Evolutionary conservation across 2,113 vertebrate genomes (phyloP).

Genomic region (Naja naja): DNA sequence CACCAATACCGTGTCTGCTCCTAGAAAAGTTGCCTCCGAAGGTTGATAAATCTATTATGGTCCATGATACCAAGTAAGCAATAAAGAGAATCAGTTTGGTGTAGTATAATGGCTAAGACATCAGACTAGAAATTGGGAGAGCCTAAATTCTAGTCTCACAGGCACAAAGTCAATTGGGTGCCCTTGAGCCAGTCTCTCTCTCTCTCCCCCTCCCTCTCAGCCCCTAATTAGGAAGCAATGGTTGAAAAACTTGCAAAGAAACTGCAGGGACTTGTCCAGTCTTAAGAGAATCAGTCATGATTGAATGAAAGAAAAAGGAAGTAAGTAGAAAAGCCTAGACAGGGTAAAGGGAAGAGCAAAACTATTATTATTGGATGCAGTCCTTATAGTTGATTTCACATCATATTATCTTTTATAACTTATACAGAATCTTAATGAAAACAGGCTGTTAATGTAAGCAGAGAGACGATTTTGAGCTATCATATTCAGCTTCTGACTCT

Average conservation of each 20-base stretch:
- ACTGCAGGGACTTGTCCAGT: background rate
- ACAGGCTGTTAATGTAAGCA: conserved; percentile 44
- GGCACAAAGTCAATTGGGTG: background rate
- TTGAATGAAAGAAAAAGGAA: background rate
- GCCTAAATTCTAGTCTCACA: background rate
- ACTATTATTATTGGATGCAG: background rate
- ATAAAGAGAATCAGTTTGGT: background rate
- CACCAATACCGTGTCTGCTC: background rate
- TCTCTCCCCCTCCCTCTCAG: background rate
- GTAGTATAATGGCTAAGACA: background rate
- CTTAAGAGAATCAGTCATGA: background rate
- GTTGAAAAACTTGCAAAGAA: background rate
- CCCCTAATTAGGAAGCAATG: background rate
- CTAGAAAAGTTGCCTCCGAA: background rate
- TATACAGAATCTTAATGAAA: conserved; percentile 56
- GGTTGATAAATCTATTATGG: background rate
- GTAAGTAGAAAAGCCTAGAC: background rate
- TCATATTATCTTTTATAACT: conserved; percentile 49
- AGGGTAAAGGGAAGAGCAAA: background rate
- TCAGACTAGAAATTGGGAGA: background rate
- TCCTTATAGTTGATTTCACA: conserved; percentile 47
- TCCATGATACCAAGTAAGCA: background rate
- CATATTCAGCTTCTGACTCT: conserved; percentile 35
- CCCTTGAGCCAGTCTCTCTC: background rate
- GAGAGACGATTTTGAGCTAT: conserved; percentile 49